A percentile compares a stretch with the other conserved stretches of the same genome.
phyloP scores from a whole-genome alignment of 2,113 vertebrate species.

The Prunella fulvescens region DNA sequence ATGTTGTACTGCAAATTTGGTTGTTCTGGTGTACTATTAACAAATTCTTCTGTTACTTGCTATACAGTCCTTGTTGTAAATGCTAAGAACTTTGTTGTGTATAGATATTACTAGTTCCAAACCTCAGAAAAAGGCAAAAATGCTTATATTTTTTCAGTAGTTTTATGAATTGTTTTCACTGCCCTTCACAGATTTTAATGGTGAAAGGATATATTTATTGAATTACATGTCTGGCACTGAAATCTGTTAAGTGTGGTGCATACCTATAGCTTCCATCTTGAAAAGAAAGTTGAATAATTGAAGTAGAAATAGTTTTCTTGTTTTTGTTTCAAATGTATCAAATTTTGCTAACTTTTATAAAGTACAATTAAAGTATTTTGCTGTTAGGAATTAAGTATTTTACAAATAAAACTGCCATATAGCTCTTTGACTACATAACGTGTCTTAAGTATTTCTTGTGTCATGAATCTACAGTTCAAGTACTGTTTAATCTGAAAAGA shows the following conservation, averaged over 20 bases:
- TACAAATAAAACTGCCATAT: slow-evolving; percentile 41
- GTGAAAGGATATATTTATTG: slow-evolving; percentile 40
- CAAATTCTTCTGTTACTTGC: not conserved
- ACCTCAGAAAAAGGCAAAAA: not conserved
- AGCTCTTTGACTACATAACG: not conserved
- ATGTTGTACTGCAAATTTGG: not conserved
- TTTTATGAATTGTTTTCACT: slow-evolving; percentile 34
- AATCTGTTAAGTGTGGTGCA: not conserved
- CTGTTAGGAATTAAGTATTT: slow-evolving; percentile 44
- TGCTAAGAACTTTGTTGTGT: not conserved
- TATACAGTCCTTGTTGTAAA: not conserved
- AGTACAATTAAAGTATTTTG: slow-evolving; percentile 46
- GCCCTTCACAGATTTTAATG: not conserved
- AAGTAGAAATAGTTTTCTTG: slow-evolving; percentile 24
- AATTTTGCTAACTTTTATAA: slow-evolving; percentile 54
- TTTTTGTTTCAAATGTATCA: slow-evolving; percentile 19
- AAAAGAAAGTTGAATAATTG: not conserved
- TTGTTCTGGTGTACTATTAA: not conserved
- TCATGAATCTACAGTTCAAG: not conserved
- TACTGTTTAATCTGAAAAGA: not conserved
- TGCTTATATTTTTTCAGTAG: slow-evolving; percentile 43
- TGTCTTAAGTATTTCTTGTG: not conserved
- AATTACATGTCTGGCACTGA: not conserved
- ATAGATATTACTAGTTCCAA: not conserved
- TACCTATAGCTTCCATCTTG: not conserved